Percentiles rank a stretch among this genome's conserved stretches.
Conservation (phyloP, 2,113 vertebrate genomes). For the Sorex fumeus region DNA sequence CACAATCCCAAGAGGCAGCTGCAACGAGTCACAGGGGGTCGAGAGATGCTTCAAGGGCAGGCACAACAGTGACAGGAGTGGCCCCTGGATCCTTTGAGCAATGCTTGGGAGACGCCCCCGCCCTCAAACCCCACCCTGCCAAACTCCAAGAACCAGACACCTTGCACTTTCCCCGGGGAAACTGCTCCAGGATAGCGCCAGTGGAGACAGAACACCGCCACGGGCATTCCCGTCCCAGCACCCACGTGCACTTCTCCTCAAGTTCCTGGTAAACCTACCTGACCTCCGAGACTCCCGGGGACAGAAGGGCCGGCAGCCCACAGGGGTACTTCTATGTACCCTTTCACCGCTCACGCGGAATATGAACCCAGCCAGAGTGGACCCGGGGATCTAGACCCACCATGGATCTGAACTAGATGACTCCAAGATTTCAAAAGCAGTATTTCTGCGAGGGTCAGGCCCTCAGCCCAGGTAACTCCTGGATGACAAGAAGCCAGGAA, state of each 20-base stretch:
- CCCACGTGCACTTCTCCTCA: neutral
- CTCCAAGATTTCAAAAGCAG: neutral
- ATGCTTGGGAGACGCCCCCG: too few species aligned
- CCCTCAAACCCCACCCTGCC: too few species aligned
- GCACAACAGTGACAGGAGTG: too few species aligned
- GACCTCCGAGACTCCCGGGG: neutral
- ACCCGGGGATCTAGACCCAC: neutral
- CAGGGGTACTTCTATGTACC: too few species aligned
- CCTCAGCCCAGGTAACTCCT: neutral
- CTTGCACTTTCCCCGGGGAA: neutral
- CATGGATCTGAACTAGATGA: neutral
- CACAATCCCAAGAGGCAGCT: neutral
- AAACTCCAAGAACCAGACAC: neutral
- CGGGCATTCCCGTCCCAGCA: neutral
- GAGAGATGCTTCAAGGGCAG: too few species aligned
- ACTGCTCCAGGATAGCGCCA: neutral
- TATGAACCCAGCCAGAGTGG: too few species aligned
- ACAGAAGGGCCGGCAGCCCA: neutral
- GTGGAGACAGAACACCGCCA: neutral
- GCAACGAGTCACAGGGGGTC: neutral
- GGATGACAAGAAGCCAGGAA: neutral
- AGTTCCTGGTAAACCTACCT: neutral
- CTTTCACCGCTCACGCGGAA: neutral
- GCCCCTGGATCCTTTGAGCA: too few species aligned
- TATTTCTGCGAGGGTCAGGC: neutral